These are phyloP conservation scores for Salvelinus namaycush DNA, from an alignment of 2,113 vertebrate species.

Conservation along the genomic window DNA sequence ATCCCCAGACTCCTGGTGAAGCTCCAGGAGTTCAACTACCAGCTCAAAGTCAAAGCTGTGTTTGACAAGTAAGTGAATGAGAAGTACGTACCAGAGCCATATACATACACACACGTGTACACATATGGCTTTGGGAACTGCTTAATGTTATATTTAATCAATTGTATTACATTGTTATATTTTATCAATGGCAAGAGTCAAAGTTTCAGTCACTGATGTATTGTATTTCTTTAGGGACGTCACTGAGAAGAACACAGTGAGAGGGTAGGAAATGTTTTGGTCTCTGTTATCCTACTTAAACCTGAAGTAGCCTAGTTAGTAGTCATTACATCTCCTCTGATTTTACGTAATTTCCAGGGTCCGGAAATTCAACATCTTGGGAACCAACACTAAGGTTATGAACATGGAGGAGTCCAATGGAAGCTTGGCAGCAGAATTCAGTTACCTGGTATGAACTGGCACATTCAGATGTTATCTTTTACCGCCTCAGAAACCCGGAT, in stretches of 20 bases:
- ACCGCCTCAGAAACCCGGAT: too few species aligned
- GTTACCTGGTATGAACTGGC: constrained; percentile 81
- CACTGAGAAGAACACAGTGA: constrained; percentile 77
- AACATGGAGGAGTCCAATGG: constrained; percentile 66
- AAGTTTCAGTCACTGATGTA: not conserved
- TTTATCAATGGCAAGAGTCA: not conserved
- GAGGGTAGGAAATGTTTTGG: constrained; percentile 76
- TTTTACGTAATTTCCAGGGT: constrained; percentile 65
- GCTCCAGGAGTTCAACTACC: constrained; percentile 83
- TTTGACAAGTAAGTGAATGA: constrained; percentile 88
- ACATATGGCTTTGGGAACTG: too few species aligned
- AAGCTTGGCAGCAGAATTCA: constrained; percentile 87
- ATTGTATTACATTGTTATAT: not conserved
- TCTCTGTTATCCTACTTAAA: not conserved
- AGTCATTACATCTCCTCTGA: not conserved
- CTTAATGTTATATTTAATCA: too few species aligned
- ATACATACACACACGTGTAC: too few species aligned
- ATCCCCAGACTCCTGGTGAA: constrained; percentile 85
- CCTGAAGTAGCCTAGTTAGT: not conserved
- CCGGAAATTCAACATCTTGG: constrained; percentile 85
- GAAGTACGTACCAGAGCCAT: too few species aligned
- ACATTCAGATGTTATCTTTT: too few species aligned
- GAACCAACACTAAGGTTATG: too few species aligned
- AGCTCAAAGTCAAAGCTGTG: constrained; percentile 84
- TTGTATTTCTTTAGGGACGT: constrained; percentile 76